phyloP scores from a whole-genome alignment of 2,888 invertebrate genomes.

The Erebia palarica region DNA sequence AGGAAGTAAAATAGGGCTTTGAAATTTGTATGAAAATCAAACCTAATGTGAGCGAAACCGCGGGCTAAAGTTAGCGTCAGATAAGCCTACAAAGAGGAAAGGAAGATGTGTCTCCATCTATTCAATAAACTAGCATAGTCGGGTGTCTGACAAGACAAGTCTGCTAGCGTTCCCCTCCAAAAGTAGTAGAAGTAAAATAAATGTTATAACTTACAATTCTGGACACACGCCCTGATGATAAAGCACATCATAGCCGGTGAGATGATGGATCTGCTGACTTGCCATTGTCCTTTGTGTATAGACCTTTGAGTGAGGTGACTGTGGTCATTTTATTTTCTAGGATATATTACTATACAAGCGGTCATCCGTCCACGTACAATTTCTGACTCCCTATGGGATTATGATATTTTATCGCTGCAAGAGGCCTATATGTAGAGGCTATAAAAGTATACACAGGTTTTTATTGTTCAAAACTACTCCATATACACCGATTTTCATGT shows the following conservation, averaged over 20 bases:
- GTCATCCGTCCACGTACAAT: too few relatives aligned
- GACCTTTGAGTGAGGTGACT: slow-evolving; percentile 14
- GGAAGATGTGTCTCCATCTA: slow-evolving; percentile 6
- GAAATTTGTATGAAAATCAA: too few relatives aligned
- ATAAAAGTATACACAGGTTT: too few relatives aligned
- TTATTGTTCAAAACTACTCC: too few relatives aligned
- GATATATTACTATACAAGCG: neutral
- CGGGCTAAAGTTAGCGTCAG: too few relatives aligned
- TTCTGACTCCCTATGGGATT: too few relatives aligned
- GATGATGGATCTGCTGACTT: slow-evolving; percentile 26
- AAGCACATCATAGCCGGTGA: slow-evolving; percentile 6
- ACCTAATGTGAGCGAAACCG: too few relatives aligned
- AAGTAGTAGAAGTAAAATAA: slow-evolving; percentile 1
- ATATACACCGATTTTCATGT: too few relatives aligned
- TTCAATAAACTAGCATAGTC: slow-evolving; percentile 8
- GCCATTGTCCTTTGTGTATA: slow-evolving; percentile 28
- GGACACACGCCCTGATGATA: slow-evolving; percentile 12
- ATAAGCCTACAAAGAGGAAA: too few relatives aligned
- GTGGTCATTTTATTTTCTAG: neutral
- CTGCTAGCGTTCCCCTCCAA: slow-evolving; percentile 14
- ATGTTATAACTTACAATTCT: slow-evolving; percentile 16
- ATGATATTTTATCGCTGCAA: too few relatives aligned
- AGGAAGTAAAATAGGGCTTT: too few relatives aligned
- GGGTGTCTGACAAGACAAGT: slow-evolving; percentile 9
- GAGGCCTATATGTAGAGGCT: too few relatives aligned